Evolutionary conservation across 2,888 invertebrate genomes (phyloP), one percentile per base, ranked within the genome.

Genomic region (Nasonia oneida): DNA sequence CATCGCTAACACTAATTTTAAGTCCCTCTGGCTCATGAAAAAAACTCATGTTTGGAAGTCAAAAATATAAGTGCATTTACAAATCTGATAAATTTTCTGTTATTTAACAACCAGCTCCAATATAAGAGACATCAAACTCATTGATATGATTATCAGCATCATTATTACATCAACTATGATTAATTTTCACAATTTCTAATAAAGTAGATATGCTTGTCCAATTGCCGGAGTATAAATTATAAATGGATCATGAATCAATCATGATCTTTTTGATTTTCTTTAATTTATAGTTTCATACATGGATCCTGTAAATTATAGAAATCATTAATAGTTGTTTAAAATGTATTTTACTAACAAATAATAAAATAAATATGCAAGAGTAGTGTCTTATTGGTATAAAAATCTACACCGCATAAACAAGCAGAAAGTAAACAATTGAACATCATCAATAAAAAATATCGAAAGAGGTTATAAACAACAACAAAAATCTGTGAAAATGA

Each of bases 1-100:
- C 57, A 61, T 61, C n/a, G 57, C n/a, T 61, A 61, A 61, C n/a
- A 61, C 57, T 23, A 61, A 61, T 61, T 61, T 61, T 61, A 6
- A 61, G 57, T 23, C 23, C 57, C n/a, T 61, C 57, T 61, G 57
- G n/a, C 6, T 61, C 57, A 61, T 61, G n/a, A 61, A 61, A 61
- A 8, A 61, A n/a, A 61, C 57, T 61, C 57, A 61, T 61, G 57
- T 61, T 61, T 61, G n/a, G 0, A 8, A 61, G 23, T 61, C 23
- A 23, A n/a, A 61, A 61, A 61, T n/a, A 23, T 4, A 61, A 61
- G 23, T 61, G 8, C 15, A 2, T 6, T 5, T 23, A 8, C 57
- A 61, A 8, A 61, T 8, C 5, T 61, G n/a, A 61, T 61, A 61
- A n/a, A 61, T 8, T 61, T 18, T 61, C 23, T n/a, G 10, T n/a